A percentile compares a stretch with the other conserved stretches of the same genome.
Evolutionary conservation across 2,797 vertebrate species (phyloP).

Genomic region (Poecilia picta): DNA sequence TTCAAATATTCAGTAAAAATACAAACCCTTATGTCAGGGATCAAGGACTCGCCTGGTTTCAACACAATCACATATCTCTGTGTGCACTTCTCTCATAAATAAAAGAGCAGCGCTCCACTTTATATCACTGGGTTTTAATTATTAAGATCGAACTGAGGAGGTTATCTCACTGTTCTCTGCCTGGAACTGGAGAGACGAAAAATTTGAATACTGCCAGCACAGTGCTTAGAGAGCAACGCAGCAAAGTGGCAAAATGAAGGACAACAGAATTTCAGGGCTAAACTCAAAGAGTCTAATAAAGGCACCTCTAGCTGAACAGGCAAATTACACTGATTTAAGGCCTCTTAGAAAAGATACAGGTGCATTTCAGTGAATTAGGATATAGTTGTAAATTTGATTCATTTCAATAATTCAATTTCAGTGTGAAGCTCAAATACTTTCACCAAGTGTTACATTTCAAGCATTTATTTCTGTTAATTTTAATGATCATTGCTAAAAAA

Average conservation of each 20-base stretch:
- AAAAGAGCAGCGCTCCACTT: constrained; percentile 75
- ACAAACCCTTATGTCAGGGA: constrained; percentile 80
- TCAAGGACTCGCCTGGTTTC: constrained; percentile 80
- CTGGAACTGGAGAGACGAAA: constrained; percentile 52
- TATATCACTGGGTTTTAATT: constrained; percentile 80
- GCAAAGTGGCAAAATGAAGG: constrained; percentile 63
- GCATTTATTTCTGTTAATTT: neutral
- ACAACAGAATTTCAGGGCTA: constrained; percentile 49
- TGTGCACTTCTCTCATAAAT: constrained; percentile 76
- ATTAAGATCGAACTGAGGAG: constrained; percentile 75
- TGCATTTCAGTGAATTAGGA: neutral
- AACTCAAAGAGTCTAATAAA: constrained; percentile 20
- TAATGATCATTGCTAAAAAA: neutral
- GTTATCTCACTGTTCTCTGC: constrained; percentile 76
- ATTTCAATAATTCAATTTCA: neutral
- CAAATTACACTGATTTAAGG: neutral
- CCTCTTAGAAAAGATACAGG: neutral
- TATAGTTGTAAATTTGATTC: neutral
- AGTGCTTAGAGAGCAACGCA: constrained; percentile 64
- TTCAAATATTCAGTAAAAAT: constrained; percentile 79
- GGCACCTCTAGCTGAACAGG: neutral
- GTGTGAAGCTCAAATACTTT: neutral
- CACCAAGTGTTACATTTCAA: neutral
- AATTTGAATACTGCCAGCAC: constrained; percentile 67
- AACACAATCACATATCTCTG: constrained; percentile 77